phyloP scores from a whole-genome alignment of 1,140 invertebrate genomes.

The Grapholita molesta region DNA sequence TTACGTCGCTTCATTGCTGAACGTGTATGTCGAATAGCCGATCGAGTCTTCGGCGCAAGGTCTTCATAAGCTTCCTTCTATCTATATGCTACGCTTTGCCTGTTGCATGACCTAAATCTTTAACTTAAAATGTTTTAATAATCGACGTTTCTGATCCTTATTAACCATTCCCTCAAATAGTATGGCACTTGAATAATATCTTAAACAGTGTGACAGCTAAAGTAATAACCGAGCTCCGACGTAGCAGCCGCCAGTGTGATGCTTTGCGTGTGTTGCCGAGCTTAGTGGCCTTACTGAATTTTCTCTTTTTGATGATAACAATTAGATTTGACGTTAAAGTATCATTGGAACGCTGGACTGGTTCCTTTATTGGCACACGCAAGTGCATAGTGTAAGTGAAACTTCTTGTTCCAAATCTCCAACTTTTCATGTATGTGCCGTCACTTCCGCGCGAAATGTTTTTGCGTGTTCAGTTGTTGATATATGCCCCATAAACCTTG shows the following conservation, averaged over 20 bases:
- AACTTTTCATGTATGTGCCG: constrained; percentile 71
- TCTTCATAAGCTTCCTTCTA: constrained; percentile 22
- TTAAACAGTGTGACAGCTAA: constrained; percentile 51
- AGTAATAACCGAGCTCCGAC: constrained; percentile 56
- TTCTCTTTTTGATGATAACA: constrained; percentile 65
- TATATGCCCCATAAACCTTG: constrained; percentile 57
- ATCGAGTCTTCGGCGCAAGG: constrained; percentile 13
- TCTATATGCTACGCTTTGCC: constrained; percentile 38
- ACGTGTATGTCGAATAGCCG: constrained; percentile 17
- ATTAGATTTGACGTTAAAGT: constrained; percentile 55
- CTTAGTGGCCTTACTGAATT: constrained; percentile 72
- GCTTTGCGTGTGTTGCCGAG: constrained; percentile 71
- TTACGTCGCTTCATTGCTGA: not conserved
- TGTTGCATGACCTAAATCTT: constrained; percentile 52
- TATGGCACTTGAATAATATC: constrained; percentile 74
- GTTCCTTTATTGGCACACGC: constrained; percentile 74
- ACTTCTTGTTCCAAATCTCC: constrained; percentile 79
- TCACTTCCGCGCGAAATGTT: constrained; percentile 64
- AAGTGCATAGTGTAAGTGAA: constrained; percentile 74
- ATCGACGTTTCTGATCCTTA: constrained; percentile 50
- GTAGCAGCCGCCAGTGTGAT: constrained; percentile 63
- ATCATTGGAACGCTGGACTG: constrained; percentile 63
- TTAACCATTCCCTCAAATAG: constrained; percentile 65
- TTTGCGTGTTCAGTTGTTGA: constrained; percentile 72
- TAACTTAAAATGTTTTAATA: constrained; percentile 36